phyloP scores from a whole-genome alignment of 2,888 invertebrate genomes.

The Chirona hameri region DNA sequence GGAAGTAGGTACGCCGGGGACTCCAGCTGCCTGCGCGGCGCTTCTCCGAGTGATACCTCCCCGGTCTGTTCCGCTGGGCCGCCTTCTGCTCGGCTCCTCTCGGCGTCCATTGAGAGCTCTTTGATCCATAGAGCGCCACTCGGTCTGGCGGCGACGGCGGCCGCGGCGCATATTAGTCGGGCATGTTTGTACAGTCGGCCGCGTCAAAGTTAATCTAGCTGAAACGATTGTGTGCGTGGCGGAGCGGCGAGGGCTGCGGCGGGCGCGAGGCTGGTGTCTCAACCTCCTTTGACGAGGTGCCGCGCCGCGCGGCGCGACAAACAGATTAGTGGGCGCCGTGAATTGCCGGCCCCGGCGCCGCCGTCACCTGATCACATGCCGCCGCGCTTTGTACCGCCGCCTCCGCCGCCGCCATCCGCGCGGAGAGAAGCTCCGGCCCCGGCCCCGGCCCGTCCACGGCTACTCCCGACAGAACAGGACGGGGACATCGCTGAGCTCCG shows the following conservation, averaged over 20 bases:
- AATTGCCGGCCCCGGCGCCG: background rate
- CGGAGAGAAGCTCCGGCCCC: too few relatives aligned
- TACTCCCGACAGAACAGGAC: too few relatives aligned
- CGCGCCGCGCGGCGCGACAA: background rate
- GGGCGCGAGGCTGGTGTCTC: background rate
- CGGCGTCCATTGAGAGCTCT: background rate
- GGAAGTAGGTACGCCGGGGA: background rate
- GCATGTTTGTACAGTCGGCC: constrained; percentile 12
- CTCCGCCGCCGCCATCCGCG: background rate
- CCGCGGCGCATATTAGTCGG: constrained; percentile 6
- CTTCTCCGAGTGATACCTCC: background rate
- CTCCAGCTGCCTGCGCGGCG: background rate
- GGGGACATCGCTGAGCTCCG: too few relatives aligned
- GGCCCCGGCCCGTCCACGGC: too few relatives aligned
- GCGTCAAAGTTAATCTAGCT: constrained; percentile 28
- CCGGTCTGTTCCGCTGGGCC: background rate
- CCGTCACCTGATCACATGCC: background rate
- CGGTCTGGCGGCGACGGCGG: background rate
- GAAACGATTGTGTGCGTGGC: constrained; percentile 22
- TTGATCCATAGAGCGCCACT: constrained; percentile 26
- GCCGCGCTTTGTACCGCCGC: background rate
- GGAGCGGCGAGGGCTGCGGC: background rate
- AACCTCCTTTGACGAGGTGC: constrained; percentile 12
- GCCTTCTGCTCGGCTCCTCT: too few relatives aligned
- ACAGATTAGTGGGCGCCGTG: background rate